Evolutionary conservation across 2,888 invertebrate genomes (phyloP).

Genomic region (Boloria selene): DNA sequence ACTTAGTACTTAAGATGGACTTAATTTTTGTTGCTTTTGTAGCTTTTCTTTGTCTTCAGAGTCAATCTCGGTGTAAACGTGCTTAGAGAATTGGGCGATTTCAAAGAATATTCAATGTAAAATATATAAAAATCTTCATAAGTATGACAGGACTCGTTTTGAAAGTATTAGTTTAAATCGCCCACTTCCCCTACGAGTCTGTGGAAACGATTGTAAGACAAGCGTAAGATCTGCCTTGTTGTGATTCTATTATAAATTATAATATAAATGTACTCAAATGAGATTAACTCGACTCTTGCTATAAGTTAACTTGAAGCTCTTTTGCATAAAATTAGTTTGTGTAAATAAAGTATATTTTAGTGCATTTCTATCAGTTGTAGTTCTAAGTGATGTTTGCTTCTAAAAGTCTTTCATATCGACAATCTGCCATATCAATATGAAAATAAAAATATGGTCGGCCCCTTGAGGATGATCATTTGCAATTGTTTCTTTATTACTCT

Average conservation of each 20-base stretch:
- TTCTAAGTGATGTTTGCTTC: constrained; percentile 67
- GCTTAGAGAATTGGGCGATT: constrained; percentile 7
- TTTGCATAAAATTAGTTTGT: constrained; percentile 58
- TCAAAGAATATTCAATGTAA: not conserved
- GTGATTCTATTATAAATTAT: constrained; percentile 72
- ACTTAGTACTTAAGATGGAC: constrained; percentile 75
- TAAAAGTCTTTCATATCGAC: constrained; percentile 84
- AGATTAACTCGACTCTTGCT: constrained; percentile 69
- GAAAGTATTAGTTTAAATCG: not conserved
- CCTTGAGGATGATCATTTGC: constrained; percentile 69
- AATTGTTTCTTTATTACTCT: constrained; percentile 38
- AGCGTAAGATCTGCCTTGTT: constrained; percentile 69
- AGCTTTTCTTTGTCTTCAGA: constrained; percentile 45
- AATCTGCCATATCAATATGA: constrained; percentile 86
- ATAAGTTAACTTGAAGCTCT: constrained; percentile 57
- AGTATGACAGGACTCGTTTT: not conserved
- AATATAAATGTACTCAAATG: constrained; percentile 70
- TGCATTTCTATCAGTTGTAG: constrained; percentile 72
- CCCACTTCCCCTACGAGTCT: constrained; percentile 1
- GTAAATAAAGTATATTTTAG: constrained; percentile 70
- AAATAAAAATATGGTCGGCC: constrained; percentile 73
- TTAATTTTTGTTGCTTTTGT: constrained; percentile 62
- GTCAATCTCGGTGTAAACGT: constrained; percentile 30
- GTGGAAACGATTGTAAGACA: constrained; percentile 13
- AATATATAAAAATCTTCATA: not conserved